phyloP scores from a whole-genome alignment of 2,797 vertebrate species.

The Amazona finschi region DNA sequence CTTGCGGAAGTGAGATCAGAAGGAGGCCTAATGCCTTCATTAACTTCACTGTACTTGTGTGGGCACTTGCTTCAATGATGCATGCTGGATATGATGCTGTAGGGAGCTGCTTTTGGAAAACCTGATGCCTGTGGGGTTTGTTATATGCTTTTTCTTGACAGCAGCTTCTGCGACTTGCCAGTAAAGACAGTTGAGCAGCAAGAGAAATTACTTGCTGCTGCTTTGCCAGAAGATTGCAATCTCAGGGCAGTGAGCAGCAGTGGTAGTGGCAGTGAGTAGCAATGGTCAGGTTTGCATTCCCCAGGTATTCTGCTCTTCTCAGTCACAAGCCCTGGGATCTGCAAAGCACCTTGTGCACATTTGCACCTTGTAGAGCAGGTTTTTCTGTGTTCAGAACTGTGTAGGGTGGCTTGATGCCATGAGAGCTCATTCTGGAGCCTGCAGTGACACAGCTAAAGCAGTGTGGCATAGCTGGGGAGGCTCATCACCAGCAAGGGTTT shows the following conservation, averaged over 20 bases:
- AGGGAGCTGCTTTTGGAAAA: neutral
- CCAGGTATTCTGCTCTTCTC: rapidly evolving
- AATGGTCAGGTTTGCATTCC: neutral
- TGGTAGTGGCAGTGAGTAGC: neutral
- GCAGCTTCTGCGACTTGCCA: neutral
- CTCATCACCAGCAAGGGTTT: neutral
- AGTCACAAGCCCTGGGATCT: rapidly evolving
- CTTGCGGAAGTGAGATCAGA: neutral
- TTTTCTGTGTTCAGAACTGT: rapidly evolving
- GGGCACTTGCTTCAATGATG: neutral
- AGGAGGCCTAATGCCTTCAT: neutral
- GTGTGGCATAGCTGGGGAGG: neutral
- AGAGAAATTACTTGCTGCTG: neutral
- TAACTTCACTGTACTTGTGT: neutral
- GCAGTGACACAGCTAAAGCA: rapidly evolving
- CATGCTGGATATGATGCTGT: neutral
- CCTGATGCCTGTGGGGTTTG: neutral
- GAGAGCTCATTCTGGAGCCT: neutral
- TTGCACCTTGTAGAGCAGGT: neutral
- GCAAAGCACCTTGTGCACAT: neutral
- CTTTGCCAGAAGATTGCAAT: neutral
- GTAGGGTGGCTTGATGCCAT: neutral
- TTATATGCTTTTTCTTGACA: neutral
- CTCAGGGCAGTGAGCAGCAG: neutral
- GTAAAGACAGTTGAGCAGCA: neutral